These are phyloP conservation scores for Myoxocephalus aenaeus DNA, from an alignment of 2,797 vertebrate species.

Conservation along the genomic window DNA sequence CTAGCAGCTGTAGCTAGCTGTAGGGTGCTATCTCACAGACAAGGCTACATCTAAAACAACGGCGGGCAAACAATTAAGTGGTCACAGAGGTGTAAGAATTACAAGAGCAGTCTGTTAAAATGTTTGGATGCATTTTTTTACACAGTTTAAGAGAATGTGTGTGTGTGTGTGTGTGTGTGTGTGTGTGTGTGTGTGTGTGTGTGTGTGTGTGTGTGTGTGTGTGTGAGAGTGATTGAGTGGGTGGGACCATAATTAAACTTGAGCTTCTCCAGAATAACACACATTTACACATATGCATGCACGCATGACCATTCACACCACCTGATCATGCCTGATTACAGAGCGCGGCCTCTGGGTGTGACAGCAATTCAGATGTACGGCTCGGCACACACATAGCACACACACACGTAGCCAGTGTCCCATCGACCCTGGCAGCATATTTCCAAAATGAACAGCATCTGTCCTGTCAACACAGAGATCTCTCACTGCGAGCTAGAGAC, in stretches of 20 bases:
- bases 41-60: slow-evolving; percentile 49
- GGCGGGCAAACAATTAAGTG: slow-evolving; percentile 57
- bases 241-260: slow-evolving; percentile 37
- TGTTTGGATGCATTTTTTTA: slow-evolving; percentile 15
- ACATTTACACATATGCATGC: slow-evolving; percentile 10
- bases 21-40: slow-evolving; percentile 49
- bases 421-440: slow-evolving; percentile 58
- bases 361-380: slow-evolving; percentile 52
- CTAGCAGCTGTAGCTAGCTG: slow-evolving; percentile 62
- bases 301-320: slow-evolving; percentile 31
- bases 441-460: slow-evolving; percentile 78
- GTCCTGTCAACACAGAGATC: slow-evolving; percentile 65
- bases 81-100: slow-evolving; percentile 44
- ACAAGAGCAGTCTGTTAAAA: slow-evolving; percentile 39
- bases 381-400: slow-evolving; percentile 16
- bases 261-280: slow-evolving; percentile 35
- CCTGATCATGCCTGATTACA: slow-evolving; percentile 63
- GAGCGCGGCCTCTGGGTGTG: slow-evolving; percentile 27
- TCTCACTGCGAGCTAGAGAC: slow-evolving; percentile 50
- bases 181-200: neutral
- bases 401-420: slow-evolving; percentile 32
- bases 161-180: neutral
- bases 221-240: neutral
- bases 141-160: slow-evolving; percentile 3
- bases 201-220: neutral